These are phyloP conservation scores for Neelides folsomi DNA, from an alignment of 2,888 invertebrate species.

Conservation along the genomic window DNA sequence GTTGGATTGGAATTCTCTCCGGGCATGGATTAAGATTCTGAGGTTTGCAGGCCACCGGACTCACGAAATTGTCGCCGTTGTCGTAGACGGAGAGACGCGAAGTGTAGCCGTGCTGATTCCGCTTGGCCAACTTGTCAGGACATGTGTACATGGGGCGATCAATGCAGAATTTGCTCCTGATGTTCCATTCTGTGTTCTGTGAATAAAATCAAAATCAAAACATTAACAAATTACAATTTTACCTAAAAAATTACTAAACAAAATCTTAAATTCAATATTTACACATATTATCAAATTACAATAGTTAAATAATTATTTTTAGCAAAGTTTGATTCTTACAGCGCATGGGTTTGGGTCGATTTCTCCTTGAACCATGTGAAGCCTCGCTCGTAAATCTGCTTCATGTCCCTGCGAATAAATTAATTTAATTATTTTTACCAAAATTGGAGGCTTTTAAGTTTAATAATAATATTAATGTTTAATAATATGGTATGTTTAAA, in stretches of 20 bases:
- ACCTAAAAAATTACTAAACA: not conserved
- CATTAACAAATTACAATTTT: not conserved
- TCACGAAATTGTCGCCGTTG: slow-evolving; percentile 14
- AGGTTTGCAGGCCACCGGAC: slow-evolving; percentile 17
- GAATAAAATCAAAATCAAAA: not conserved
- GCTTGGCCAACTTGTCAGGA: slow-evolving; percentile 20
- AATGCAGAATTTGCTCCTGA: slow-evolving; percentile 22
- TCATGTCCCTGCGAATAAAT: slow-evolving; percentile 17
- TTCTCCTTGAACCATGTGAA: slow-evolving; percentile 28
- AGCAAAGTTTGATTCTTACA: no score
- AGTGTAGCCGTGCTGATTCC: slow-evolving; percentile 26
- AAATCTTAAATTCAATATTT: no score
- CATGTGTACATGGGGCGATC: slow-evolving; percentile 17
- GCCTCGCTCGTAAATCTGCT: slow-evolving; percentile 15
- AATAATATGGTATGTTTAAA: no score
- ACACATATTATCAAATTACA: not conserved
- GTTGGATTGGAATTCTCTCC: slow-evolving; percentile 14
- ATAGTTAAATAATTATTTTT: not conserved
- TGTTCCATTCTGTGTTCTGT: slow-evolving; percentile 14
- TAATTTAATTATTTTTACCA: no score
- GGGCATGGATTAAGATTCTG: slow-evolving; percentile 24
- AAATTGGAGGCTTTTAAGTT: no score
- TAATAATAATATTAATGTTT: no score
- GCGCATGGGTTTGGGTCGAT: slow-evolving; percentile 30
- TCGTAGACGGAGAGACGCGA: slow-evolving; percentile 26